Evolutionary conservation across 2,888 invertebrate species (phyloP), one percentile per base, ranked within the genome.

Genomic region (Megastigmus dorsalis): DNA sequence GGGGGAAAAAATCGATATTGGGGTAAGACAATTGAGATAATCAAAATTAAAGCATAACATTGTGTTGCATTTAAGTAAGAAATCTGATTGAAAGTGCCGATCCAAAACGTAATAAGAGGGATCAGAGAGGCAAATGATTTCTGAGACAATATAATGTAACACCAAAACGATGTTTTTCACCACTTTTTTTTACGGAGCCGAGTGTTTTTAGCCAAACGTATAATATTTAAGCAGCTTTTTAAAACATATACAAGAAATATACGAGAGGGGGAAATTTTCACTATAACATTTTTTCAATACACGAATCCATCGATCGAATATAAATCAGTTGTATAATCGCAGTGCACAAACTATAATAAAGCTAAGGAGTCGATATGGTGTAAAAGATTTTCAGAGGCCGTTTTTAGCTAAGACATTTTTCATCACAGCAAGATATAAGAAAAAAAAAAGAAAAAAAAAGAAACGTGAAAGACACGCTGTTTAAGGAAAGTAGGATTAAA

Each of bases 381-480:
- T 9, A 30, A 54, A 50, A 62, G 13, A 63, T 57, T 33, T n/a
- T 36, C 15, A 41, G 15, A 54, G 30, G 48, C 26, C 23, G 67
- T 67, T 74, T 68, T 69, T 74, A 69, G 63, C 50, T 59, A 52
- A 13, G 68, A 9, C 55, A 33, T 36, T 73, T 71, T 72, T 66
- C 7, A 10, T 13, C 41, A n/a, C 3, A 23, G 20, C 6, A 23
- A 23, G 3, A 18, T 20, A 9, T 20, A 48, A 48, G 13, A 38
- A 38, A 38, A 38, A 38, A 23, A 26, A 26, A 1, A 6, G 23
- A 23, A 38, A 38, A 50, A 38, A 38, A 38, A 9, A 5, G 13
- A 38, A 38, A 38, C 6, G 2, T 10, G 2, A 45, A 3, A 28
- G n/a, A 33, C n/a, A 65, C 13, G 20, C 10, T 48, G 45, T 63